Percentiles rank a stretch among this genome's conserved stretches.
These are phyloP conservation scores for Leptinotarsa peninsularis DNA, from an alignment of 2,888 invertebrate species.

Conservation along the genomic window DNA sequence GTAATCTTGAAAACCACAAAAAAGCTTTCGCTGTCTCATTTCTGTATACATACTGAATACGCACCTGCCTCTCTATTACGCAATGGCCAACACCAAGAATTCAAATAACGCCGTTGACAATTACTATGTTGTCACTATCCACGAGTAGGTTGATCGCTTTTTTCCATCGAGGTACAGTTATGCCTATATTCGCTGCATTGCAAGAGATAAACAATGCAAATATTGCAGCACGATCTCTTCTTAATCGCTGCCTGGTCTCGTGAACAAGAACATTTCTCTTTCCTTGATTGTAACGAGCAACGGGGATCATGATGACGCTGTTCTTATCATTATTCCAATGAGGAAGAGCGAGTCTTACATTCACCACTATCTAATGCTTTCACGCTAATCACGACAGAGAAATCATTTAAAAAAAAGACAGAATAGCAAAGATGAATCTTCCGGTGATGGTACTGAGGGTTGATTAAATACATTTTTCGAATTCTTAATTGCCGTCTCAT, in stretches of 20 bases:
- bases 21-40: not conserved
- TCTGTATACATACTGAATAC: not conserved
- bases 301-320: not conserved
- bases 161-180: slow-evolving; percentile 25
- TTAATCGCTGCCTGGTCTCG: slow-evolving; percentile 12
- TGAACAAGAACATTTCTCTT: slow-evolving; percentile 21
- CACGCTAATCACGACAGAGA: not conserved
- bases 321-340: slow-evolving; percentile 9
- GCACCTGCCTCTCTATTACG: slow-evolving; percentile 24
- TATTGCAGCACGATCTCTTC: slow-evolving; percentile 14
- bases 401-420: not conserved
- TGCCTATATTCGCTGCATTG: slow-evolving; percentile 11
- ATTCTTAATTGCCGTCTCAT: too few relatives aligned
- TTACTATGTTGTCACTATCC: slow-evolving; percentile 32
- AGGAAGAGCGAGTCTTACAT: slow-evolving; percentile 1
- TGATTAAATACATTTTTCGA: too few relatives aligned
- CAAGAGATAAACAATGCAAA: slow-evolving; percentile 6
- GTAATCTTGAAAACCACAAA: too few relatives aligned
- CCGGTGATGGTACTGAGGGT: too few relatives aligned
- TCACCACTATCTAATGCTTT: slow-evolving; percentile 6
- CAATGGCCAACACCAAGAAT: slow-evolving; percentile 39
- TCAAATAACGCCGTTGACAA: slow-evolving; percentile 33
- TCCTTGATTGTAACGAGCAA: slow-evolving; percentile 7
- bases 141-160: slow-evolving; percentile 20
- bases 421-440: not conserved